A percentile compares a stretch with the other conserved stretches of the same genome.
phyloP scores from a whole-genome alignment of 2,113 vertebrate species.

The Mionectes macconnelli region DNA sequence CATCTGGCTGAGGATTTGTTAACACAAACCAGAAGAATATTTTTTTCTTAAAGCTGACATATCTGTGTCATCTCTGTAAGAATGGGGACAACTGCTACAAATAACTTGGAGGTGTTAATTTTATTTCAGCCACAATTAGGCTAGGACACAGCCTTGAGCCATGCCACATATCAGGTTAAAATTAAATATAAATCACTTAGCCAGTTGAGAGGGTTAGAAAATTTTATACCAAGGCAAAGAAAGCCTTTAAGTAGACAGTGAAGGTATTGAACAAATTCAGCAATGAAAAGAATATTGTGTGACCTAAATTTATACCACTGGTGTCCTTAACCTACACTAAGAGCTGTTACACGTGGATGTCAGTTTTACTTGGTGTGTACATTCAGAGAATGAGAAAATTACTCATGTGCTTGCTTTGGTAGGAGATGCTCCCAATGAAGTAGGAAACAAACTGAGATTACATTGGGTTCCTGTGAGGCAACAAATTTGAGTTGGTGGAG shows the following conservation, averaged over 20 bases:
- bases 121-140: conserved; percentile 25
- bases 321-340: neutral
- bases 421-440: neutral
- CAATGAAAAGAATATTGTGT: neutral
- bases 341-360: neutral
- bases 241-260: neutral
- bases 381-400: neutral
- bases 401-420: neutral
- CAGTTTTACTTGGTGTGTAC: neutral
- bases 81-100: conserved; percentile 26
- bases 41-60: conserved; percentile 3
- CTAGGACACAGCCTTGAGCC: conserved; percentile 41
- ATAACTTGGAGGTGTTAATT: neutral
- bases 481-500: neutral
- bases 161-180: neutral
- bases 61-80: neutral
- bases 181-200: neutral
- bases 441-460: neutral
- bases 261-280: neutral
- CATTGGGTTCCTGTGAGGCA: neutral
- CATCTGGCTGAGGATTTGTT: neutral
- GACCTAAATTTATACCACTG: neutral
- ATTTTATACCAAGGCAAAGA: neutral
- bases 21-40: neutral
- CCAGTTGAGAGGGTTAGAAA: neutral